phyloP scores from a whole-genome alignment of 2,888 invertebrate genomes.

The Arctia plantaginis region DNA sequence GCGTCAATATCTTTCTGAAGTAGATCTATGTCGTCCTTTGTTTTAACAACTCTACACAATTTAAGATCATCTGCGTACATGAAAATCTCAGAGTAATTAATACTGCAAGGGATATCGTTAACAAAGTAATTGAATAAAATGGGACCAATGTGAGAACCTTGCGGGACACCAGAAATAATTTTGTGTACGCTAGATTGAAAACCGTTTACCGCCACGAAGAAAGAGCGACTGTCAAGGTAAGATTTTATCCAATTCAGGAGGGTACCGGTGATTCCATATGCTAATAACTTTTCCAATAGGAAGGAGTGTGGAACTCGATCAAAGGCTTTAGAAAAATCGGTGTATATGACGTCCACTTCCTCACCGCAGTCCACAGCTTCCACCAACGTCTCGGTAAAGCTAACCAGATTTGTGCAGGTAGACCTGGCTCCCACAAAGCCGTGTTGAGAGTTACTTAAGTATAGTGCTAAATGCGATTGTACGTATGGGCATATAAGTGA shows the following conservation, averaged over 20 bases:
- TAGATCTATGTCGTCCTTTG: no score
- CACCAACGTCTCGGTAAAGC: not conserved
- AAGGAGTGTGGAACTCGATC: not conserved
- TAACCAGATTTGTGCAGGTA: not conserved
- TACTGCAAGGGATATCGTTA: no score
- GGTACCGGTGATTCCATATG: not conserved
- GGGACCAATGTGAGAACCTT: no score
- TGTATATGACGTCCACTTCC: not conserved
- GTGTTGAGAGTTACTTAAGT: not conserved
- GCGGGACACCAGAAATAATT: no score
- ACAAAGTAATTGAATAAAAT: no score
- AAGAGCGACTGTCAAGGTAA: not conserved
- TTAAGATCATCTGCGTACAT: no score
- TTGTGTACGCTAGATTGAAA: not conserved
- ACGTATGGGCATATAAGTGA: no score
- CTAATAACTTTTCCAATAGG: not conserved
- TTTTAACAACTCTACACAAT: no score
- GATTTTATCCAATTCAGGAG: not conserved
- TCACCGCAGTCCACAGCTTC: not conserved
- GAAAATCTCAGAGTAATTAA: no score
- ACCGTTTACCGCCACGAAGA: not conserved
- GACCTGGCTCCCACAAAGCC: not conserved
- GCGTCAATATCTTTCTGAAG: no score
- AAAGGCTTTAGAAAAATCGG: not conserved
- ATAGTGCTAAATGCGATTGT: not conserved